Evolutionary conservation across 2,888 invertebrate species (phyloP), one percentile per base, ranked within the genome.

Genomic region (Leucophenga maculata): DNA sequence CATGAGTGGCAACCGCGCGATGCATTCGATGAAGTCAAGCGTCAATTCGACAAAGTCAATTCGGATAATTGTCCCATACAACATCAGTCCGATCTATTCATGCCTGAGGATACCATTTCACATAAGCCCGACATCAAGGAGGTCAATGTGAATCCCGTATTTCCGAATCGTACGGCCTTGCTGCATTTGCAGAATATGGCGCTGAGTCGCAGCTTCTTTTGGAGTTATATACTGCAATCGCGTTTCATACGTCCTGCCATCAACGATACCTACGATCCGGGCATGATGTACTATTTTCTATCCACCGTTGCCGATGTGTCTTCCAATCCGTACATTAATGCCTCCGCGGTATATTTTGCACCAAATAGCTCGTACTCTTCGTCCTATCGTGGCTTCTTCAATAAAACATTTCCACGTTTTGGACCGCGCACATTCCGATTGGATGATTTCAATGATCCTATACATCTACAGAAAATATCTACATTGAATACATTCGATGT

Each of bases 271-370:
- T 96, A 96, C 79, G 98, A 98, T 89, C 98, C 98, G 0, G 98
- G 98, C 67, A 96, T 99, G 94, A 97, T 98, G 96, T 98, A 98
- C 86, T 97, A 97, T 85, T 97, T 97, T 86, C 89, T 98, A 55
- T 97, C 98, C 0, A 94, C 97, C 0, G 95, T 97, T 0, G 97
- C 99, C 0, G 98, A 99, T 87, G 95, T 99, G 0, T 95, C 98
- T 0, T 92, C 97, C 0, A 98, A 97, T 89, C 94, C 95, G 0
- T 94, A 94, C 78, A 94, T 97, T 74, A 97, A 97, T 85, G 95
- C 97, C 68, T 97, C 97, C 87, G 94, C 97, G 0, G 92, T 98
- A 74, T 97, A 98, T 87, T 99, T 98, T 86, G 92, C 98, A 1
- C 96, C 97, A 0, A 97, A 98, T 83, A 94, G 93, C 90, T 96